These are phyloP conservation scores for Forbesichthys papilliferus DNA, from an alignment of 2,113 vertebrate species.

Conservation along the genomic window DNA sequence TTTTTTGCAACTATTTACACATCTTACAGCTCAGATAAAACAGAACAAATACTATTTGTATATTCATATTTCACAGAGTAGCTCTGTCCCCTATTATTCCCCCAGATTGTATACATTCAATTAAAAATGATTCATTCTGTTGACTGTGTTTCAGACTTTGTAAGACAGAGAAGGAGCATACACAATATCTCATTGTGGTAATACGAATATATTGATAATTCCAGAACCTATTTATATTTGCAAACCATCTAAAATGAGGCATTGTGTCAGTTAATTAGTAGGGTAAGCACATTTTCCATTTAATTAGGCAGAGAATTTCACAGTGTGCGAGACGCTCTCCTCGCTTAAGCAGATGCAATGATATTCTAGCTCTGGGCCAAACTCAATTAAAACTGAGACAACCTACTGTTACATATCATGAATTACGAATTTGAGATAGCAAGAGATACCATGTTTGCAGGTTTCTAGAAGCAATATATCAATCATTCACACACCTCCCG, in stretches of 20 bases:
- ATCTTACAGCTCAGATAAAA: too few species aligned
- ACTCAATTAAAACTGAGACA: conserved; percentile 30
- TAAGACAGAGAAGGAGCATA: background rate
- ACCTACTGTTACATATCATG: conserved; percentile 17
- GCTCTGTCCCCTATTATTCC: too few species aligned
- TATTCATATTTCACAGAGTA: too few species aligned
- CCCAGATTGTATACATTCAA: too few species aligned
- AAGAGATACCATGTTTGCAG: conserved; percentile 3
- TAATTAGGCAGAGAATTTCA: conserved; percentile 6
- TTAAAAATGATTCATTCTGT: too few species aligned
- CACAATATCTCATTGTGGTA: too few species aligned
- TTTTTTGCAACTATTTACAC: too few species aligned
- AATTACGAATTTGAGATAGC: conserved; percentile 18
- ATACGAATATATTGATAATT: too few species aligned
- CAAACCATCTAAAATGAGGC: too few species aligned
- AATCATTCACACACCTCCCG: conserved; percentile 4
- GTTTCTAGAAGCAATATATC: conserved; percentile 14
- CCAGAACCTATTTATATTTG: too few species aligned
- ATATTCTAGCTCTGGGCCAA: conserved; percentile 37
- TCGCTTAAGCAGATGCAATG: conserved; percentile 29
- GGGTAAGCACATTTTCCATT: conserved; percentile 29
- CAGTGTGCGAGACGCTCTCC: background rate
- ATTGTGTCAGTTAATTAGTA: conserved; percentile 29
- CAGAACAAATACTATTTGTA: too few species aligned
- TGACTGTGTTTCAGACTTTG: too few species aligned